Base-by-base conservation (phyloP, 2,888 invertebrate species). In the Axea sp. region DNA sequence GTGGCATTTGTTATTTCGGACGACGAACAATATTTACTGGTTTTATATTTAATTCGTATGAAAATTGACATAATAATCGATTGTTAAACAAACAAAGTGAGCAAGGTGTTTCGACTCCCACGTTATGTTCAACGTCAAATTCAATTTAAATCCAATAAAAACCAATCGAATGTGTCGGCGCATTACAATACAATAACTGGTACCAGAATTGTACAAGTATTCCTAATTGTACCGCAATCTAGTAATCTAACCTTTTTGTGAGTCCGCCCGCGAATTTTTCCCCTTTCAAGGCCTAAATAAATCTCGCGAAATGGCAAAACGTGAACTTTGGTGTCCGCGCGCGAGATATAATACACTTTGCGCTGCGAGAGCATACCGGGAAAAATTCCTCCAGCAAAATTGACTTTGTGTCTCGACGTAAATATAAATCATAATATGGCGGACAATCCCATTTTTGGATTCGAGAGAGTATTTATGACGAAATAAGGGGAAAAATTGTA, bases 261-360 rank as follows among this genome's bases (percentile, higher is more conserved):
- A 37, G 9, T 39, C 71, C 65, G 30, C 64, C 65, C 72, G 49
- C 51, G 3, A 17, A 55, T 62, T 67, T 73, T 73, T 73, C 11
- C 60, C 26, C 17, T 60, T 62, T 67, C 73, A 73, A 73, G 67
- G 73, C 73, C 73, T 62, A 73, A 73, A 73, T 73, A 73, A 73
- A 73, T 73, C 67, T 73, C 60, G 28, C 39, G 47, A 73, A 73
- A 73, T 73, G 73, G 73, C 73, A 73, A 41, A 47, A 53, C 73
- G 53, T 73, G 73, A 73, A 73, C 73, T 73, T 73, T 73, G 33
- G 53, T 60, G 60, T 43, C 53, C 49, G 57, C 47, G 43, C 53
- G 35, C 35, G 51, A 14, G 28, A 17, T n/a, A 43, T 53, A 72
- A 72, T 59, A 59, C 57, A 59, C 57, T 57, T 57, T 67, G 47